Evolutionary conservation across 2,888 invertebrate species (phyloP).

Genomic region (Eristalis tenax): DNA sequence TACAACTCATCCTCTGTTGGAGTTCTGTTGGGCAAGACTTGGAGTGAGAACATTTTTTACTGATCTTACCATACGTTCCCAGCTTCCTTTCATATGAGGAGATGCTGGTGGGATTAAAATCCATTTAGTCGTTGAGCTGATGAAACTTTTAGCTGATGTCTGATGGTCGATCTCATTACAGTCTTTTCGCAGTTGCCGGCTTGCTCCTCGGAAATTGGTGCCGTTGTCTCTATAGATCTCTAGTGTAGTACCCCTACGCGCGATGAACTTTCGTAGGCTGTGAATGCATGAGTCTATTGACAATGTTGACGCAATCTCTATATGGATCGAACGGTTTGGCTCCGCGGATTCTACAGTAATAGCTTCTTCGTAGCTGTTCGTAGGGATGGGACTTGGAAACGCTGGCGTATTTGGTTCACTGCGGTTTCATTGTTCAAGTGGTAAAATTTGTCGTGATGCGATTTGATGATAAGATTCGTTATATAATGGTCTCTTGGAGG

Average conservation of each 20-base stretch:
- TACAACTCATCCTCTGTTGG: slow-evolving; percentile 67
- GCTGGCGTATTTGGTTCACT: not conserved
- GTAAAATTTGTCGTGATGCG: not conserved
- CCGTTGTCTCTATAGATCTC: not conserved
- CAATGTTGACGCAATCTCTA: slow-evolving; percentile 30
- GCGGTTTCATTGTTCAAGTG: not conserved
- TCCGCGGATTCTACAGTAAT: not conserved
- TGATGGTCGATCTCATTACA: not conserved
- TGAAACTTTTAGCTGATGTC: too few species aligned
- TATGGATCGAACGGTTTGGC: slow-evolving; percentile 4
- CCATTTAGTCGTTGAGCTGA: too few species aligned
- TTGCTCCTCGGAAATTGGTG: not conserved
- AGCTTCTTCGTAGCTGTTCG: not conserved
- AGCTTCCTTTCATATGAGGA: too few species aligned
- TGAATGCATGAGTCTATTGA: slow-evolving; percentile 17
- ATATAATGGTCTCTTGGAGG: not conserved
- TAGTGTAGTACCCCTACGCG: slow-evolving; percentile 27
- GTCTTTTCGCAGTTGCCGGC: not conserved
- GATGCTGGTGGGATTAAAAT: too few species aligned
- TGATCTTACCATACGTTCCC: too few species aligned
- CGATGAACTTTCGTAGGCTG: slow-evolving; percentile 7
- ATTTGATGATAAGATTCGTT: not conserved
- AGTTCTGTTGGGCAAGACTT: slow-evolving; percentile 38
- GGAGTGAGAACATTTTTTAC: slow-evolving; percentile 34
- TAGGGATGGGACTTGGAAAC: too few species aligned